These are phyloP conservation scores for Lumbricus terrestris DNA, from an alignment of 2,888 invertebrate genomes.

Conservation along the genomic window DNA sequence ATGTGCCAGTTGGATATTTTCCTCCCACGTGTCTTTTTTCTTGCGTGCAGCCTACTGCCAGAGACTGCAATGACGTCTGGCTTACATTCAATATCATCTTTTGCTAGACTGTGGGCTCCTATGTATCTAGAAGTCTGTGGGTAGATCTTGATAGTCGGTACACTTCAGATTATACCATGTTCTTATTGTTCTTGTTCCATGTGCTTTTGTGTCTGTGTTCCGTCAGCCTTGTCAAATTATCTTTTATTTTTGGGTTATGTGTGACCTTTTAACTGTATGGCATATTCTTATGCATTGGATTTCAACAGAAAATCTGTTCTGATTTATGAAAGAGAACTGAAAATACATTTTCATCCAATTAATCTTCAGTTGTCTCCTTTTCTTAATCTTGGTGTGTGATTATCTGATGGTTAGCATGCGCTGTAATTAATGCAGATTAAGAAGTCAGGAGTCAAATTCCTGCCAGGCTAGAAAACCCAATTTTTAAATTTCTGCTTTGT, in stretches of 20 bases:
- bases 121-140: too few species aligned
- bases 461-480: too few species aligned
- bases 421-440: not conserved
- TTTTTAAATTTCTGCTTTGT: too few species aligned
- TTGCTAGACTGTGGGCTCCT: too few species aligned
- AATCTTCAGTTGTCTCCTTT: not conserved
- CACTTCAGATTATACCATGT: not conserved
- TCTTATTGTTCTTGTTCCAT: too few species aligned
- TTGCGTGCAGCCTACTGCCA: not conserved
- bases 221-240: too few species aligned
- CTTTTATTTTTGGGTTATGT: too few species aligned
- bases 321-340: not conserved
- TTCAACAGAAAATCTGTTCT: not conserved
- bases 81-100: not conserved
- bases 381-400: not conserved
- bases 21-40: not conserved
- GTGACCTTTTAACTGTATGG: too few species aligned
- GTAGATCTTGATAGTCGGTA: not conserved
- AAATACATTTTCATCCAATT: not conserved
- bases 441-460: too few species aligned
- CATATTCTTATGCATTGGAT: not conserved
- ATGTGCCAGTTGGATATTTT: not conserved
- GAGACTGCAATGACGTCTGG: not conserved
- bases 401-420: not conserved
- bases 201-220: too few species aligned